Conservation (phyloP, 2,113 vertebrate species). For the Prunella himalayana region DNA sequence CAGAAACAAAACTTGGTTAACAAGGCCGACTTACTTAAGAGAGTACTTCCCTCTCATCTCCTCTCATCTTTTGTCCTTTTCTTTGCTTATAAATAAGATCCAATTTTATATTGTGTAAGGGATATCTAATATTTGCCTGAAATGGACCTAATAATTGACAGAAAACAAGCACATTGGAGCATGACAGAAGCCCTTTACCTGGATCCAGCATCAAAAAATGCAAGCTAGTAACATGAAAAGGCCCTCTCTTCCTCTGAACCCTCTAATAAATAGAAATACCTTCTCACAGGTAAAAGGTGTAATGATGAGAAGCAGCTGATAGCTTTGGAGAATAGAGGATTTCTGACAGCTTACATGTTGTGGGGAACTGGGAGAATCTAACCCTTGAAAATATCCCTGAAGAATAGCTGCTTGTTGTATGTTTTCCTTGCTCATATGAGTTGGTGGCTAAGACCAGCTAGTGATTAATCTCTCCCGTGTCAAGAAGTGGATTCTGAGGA, state of each 20-base stretch:
- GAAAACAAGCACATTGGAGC: neutral
- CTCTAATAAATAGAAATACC: neutral
- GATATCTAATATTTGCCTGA: neutral
- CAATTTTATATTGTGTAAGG: neutral
- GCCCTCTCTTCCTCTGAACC: neutral
- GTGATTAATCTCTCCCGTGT: neutral
- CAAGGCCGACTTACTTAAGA: neutral
- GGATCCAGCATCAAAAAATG: neutral
- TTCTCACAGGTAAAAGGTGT: neutral
- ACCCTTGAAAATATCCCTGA: neutral
- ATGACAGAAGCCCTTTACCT: neutral
- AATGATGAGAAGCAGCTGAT: neutral
- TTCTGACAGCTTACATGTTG: neutral
- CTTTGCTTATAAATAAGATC: neutral
- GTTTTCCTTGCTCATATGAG: neutral
- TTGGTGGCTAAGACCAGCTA: neutral
- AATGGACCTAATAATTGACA: neutral
- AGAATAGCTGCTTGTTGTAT: neutral
- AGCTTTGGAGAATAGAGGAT: neutral
- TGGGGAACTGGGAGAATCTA: neutral
- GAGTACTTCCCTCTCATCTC: neutral
- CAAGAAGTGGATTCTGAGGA: neutral
- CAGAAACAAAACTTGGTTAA: neutral
- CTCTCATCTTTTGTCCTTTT: neutral
- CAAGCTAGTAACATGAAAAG: neutral